Evolutionary conservation across 2,797 vertebrate species (phyloP), one percentile per base, ranked within the genome.

Genomic region (Tiaroga cobitis): DNA sequence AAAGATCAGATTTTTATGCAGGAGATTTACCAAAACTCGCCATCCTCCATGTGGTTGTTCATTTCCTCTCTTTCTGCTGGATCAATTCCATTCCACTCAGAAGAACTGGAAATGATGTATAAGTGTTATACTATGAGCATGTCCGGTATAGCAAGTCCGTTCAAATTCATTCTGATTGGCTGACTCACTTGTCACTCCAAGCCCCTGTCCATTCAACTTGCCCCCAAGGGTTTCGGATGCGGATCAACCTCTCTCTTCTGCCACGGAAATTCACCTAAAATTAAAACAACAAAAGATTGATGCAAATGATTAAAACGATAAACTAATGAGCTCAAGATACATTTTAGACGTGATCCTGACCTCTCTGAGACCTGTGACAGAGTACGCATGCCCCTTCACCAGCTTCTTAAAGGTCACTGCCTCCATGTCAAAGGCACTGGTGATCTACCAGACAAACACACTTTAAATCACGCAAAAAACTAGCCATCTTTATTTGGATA

Each of bases 161-260:
- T 18, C 0, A 16, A 39, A 18, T 26, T 69, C 13, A 46, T 80
- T 85, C 29, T 56, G 76, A 84, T 41, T 85, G 19, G 79, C 26
- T 1, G 8, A 84, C 96, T 90, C 69, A 98, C 97, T 93, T 94
- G 88, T 99, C 97, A 0, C 97, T 98, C 97, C 97, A 99, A 75
- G 97, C 96, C 86, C 98, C 98, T 0, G 96, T 98, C 98, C 97
- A 98, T 87, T 99, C 97, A 89, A 97, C 93, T 87, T 97, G 95
- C 34, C 97, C 97, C 97, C 97, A 99, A 67, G 97, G 97, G 89
- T 99, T 98, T 83, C 96, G 93, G 92, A 99, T 91, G 0, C 96
- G 95, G 87, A 98, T 96, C 79, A 98, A 94, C 19, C 93, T 94
- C 88, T 96, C 95, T 34, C 21, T 89, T 0, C 80, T 92, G 0